Conservation (phyloP, 1,140 invertebrate species). For the Gonatopus flavifemur region DNA sequence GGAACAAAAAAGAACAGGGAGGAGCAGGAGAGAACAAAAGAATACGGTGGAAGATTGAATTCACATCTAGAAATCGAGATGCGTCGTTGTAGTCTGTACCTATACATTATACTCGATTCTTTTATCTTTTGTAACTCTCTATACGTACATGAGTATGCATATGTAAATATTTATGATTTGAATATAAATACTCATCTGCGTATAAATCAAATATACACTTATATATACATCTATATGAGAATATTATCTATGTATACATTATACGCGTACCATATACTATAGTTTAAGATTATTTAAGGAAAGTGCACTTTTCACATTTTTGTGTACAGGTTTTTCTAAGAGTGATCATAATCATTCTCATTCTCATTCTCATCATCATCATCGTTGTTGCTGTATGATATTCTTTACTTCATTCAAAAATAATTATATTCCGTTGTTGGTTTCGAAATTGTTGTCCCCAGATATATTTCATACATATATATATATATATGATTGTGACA, state of each 20-base stretch:
- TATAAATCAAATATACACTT: slow-evolving; percentile 24
- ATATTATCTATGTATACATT: slow-evolving; percentile 21
- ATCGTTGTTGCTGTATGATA: too few species aligned
- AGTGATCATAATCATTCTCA: too few species aligned
- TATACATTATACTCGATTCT: slow-evolving; percentile 33
- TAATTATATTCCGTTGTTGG: too few species aligned
- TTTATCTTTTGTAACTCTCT: slow-evolving; percentile 44
- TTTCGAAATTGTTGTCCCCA: too few species aligned
- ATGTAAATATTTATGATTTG: slow-evolving; percentile 13
- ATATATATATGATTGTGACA: too few species aligned
- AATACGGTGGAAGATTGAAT: background rate
- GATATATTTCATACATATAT: too few species aligned
- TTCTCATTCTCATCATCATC: too few species aligned
- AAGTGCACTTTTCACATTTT: slow-evolving; percentile 30
- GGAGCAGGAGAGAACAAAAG: background rate
- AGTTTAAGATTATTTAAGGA: slow-evolving; percentile 10
- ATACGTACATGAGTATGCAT: slow-evolving; percentile 19
- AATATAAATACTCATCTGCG: slow-evolving; percentile 8
- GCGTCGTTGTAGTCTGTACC: slow-evolving; percentile 14
- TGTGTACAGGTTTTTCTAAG: slow-evolving; percentile 9
- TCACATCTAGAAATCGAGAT: background rate
- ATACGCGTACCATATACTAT: slow-evolving; percentile 15
- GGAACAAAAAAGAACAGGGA: background rate
- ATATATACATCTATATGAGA: slow-evolving; percentile 17
- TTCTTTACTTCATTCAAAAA: too few species aligned